These are phyloP conservation scores for Choristoneura fumiferana DNA, from an alignment of 1,140 invertebrate species.

Conservation along the genomic window DNA sequence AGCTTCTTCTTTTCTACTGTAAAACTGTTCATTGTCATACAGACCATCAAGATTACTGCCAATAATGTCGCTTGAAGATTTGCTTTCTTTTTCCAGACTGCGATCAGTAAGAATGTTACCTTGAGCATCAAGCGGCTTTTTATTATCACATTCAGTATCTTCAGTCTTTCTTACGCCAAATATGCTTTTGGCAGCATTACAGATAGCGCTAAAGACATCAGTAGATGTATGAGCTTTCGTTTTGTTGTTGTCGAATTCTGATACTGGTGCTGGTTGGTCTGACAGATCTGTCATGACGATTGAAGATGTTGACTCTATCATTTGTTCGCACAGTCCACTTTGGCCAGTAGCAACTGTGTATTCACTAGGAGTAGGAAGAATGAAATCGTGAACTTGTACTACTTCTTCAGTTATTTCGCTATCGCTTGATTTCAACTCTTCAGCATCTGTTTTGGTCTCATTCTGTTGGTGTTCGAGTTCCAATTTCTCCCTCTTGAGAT, in stretches of 20 bases:
- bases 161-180: constrained; percentile 46
- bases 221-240: constrained; percentile 41
- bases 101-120: constrained; percentile 52
- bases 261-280: constrained; percentile 22
- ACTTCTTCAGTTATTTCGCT: too few species aligned
- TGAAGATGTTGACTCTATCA: constrained; percentile 31
- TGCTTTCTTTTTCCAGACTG: constrained; percentile 31
- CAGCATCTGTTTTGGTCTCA: constrained; percentile 54
- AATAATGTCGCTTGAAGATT: constrained; percentile 59
- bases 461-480: constrained; percentile 69
- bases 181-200: constrained; percentile 57
- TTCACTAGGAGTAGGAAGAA: too few species aligned
- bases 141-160: constrained; percentile 50
- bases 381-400: too few species aligned
- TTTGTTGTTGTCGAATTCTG: constrained; percentile 35
- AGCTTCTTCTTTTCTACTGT: constrained; percentile 55
- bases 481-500: constrained; percentile 70
- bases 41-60: constrained; percentile 47
- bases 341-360: too few species aligned
- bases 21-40: constrained; percentile 49
- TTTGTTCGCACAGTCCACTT: constrained; percentile 8
- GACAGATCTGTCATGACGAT: constrained; percentile 23
- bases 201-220: constrained; percentile 54
- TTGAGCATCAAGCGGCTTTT: constrained; percentile 56
- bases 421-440: constrained; percentile 22